Percentiles rank a stretch among this genome's conserved stretches.
These are phyloP conservation scores for Drosophila athabasca DNA, from an alignment of 1,140 invertebrate species.

Conservation along the genomic window DNA sequence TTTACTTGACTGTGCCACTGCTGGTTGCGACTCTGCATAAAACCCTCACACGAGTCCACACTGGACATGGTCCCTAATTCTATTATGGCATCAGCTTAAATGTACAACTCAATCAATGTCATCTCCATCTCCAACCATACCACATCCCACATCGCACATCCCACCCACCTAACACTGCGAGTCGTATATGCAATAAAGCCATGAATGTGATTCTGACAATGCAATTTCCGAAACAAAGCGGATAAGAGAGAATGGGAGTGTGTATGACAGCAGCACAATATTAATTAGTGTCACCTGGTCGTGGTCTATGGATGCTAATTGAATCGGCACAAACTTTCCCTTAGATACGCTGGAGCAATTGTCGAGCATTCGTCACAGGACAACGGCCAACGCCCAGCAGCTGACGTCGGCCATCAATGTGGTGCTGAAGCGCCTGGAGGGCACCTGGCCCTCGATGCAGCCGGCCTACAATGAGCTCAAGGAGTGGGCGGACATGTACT, in stretches of 20 bases:
- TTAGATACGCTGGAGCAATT: constrained; percentile 79
- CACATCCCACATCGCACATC: constrained; percentile 3
- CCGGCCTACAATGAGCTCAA: constrained; percentile 69
- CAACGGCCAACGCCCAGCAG: constrained; percentile 77
- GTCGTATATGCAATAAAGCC: neutral
- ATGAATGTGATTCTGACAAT: constrained; percentile 22
- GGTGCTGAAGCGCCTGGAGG: constrained; percentile 65
- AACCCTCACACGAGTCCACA: constrained; percentile 3
- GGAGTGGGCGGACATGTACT: constrained; percentile 70
- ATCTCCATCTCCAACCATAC: neutral
- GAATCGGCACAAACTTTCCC: constrained; percentile 46
- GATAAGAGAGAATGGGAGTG: neutral
- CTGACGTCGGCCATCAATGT: constrained; percentile 73
- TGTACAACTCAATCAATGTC: constrained; percentile 68
- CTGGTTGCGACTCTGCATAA: neutral
- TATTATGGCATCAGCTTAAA: constrained; percentile 55
- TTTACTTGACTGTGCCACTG: neutral
- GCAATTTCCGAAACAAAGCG: constrained; percentile 44
- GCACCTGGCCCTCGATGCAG: constrained; percentile 67
- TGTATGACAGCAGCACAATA: constrained; percentile 43
- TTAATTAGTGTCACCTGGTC: constrained; percentile 66
- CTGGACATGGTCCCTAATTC: constrained; percentile 31
- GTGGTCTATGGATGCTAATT: constrained; percentile 50
- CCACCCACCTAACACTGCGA: too few relatives aligned
- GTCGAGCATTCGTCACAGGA: constrained; percentile 73